Conservation (phyloP, 2,113 vertebrate species). For the Cyrtonyx montezumae region DNA sequence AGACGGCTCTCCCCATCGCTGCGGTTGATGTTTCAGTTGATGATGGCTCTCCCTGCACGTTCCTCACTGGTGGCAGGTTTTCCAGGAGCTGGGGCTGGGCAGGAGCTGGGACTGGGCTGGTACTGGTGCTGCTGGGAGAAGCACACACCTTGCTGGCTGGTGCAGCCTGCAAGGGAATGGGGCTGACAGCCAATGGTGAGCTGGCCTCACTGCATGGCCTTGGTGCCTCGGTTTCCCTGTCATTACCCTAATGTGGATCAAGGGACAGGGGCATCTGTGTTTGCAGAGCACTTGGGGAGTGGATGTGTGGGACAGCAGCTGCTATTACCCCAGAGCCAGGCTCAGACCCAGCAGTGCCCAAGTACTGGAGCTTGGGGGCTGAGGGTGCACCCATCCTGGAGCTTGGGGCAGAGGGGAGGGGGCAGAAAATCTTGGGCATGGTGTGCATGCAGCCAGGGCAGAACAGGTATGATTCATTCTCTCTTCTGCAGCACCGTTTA, state of each 20-base stretch:
- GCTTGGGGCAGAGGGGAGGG: fast-evolving
- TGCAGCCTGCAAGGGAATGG: fast-evolving
- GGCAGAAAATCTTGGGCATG: fast-evolving
- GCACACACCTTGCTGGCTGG: fast-evolving
- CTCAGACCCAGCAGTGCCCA: background rate
- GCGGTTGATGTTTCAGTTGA: background rate
- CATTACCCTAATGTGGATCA: fast-evolving
- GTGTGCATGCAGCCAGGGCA: background rate
- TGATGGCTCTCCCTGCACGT: background rate
- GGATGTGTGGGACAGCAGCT: background rate
- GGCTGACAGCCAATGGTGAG: background rate
- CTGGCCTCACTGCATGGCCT: fast-evolving
- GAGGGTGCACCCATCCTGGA: background rate
- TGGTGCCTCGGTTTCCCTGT: background rate
- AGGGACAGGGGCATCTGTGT: background rate
- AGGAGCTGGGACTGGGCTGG: too few species aligned
- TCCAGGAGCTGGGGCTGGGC: background rate
- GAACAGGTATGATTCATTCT: conserved; percentile 58
- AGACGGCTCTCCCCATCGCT: background rate
- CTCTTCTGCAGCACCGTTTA: conserved; percentile 29
- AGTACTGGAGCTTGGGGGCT: fast-evolving
- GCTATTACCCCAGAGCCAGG: background rate
- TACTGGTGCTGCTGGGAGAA: background rate
- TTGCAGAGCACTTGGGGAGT: background rate
- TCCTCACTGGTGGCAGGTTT: background rate